Evolutionary conservation across 2,797 vertebrate species (phyloP).

Genomic region (Malurus splendens): DNA sequence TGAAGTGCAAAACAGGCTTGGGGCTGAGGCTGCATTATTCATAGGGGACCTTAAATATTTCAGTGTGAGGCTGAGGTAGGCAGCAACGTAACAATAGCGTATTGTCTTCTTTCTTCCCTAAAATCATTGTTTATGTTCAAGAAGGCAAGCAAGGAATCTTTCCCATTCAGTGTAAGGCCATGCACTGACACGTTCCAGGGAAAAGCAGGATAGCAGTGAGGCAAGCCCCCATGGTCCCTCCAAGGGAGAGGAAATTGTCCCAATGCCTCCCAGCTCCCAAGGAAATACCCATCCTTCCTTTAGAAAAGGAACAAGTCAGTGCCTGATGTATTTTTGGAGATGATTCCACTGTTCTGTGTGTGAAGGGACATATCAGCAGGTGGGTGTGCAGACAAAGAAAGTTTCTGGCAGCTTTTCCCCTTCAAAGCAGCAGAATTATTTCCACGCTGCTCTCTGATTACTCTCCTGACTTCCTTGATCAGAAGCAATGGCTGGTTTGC

Average conservation of each 20-base stretch:
- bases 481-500: accelerated
- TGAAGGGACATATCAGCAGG: not conserved
- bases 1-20: constrained; percentile 32
- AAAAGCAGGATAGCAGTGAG: not conserved
- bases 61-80: not conserved
- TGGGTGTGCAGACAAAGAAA: not conserved
- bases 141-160: not conserved
- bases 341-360: not conserved
- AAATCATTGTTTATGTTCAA: not conserved
- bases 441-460: accelerated
- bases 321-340: not conserved
- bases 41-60: constrained; percentile 52
- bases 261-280: accelerated
- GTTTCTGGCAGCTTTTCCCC: not conserved
- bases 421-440: not conserved
- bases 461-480: not conserved
- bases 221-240: not conserved
- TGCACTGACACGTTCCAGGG: not conserved
- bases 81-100: not conserved
- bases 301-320: not conserved
- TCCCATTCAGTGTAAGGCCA: not conserved
- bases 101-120: not conserved
- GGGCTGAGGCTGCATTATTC: constrained; percentile 53
- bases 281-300: not conserved
- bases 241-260: not conserved